These are phyloP conservation scores for Pterocles gutturalis DNA, from an alignment of 2,113 vertebrate species.

Conservation along the genomic window DNA sequence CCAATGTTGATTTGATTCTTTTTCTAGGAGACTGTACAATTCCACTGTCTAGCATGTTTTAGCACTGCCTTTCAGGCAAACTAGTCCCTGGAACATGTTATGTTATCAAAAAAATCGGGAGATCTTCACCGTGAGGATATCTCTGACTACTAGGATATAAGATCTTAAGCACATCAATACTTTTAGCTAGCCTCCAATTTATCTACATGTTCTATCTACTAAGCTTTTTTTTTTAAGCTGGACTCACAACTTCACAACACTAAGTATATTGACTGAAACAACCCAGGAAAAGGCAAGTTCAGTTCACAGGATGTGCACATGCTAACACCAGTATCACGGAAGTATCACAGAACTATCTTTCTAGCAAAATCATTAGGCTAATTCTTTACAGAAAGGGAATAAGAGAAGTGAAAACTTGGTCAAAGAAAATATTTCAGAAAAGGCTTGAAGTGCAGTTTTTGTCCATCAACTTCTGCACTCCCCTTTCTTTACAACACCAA, in stretches of 20 bases:
- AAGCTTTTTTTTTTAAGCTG: not conserved
- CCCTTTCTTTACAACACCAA: not conserved
- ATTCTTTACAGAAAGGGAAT: not conserved
- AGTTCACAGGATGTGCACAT: not conserved
- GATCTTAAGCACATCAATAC: rapidly evolving
- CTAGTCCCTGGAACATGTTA: not conserved
- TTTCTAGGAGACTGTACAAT: not conserved
- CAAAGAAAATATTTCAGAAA: not conserved
- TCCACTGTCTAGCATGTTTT: not conserved
- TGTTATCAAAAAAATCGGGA: not conserved
- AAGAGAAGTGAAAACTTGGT: not conserved
- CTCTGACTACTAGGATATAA: not conserved
- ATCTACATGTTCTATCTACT: no score
- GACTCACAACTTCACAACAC: not conserved
- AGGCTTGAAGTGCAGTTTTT: not conserved
- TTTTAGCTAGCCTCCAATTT: not conserved
- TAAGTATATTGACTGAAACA: not conserved
- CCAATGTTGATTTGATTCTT: not conserved
- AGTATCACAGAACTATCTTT: not conserved
- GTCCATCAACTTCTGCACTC: not conserved
- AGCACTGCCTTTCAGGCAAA: not conserved
- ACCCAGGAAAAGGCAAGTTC: not conserved
- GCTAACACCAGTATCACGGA: not conserved
- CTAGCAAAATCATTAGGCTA: not conserved
- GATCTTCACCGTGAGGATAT: not conserved